Conservation (phyloP, 2,797 vertebrate species). For the Smutsia gigantea region DNA sequence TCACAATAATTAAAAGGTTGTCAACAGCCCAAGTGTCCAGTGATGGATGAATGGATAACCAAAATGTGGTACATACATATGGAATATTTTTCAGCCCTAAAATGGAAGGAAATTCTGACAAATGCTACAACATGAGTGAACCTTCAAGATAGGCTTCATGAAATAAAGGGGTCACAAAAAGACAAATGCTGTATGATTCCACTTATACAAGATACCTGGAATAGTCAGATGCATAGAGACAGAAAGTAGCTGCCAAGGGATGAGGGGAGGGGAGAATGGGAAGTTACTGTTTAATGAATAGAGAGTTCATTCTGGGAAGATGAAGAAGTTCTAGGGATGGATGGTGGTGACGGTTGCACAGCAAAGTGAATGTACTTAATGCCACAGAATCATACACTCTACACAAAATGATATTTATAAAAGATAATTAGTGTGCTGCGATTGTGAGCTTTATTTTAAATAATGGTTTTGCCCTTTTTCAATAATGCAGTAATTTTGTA, state of each 20-base stretch:
- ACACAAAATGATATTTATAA: neutral
- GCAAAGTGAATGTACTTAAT: neutral
- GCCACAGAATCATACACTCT: neutral
- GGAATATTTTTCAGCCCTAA: neutral
- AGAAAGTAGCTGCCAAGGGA: neutral
- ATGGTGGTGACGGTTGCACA: neutral
- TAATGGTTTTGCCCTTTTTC: neutral
- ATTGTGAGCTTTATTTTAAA: neutral
- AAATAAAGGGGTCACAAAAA: neutral
- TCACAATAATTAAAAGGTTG: neutral
- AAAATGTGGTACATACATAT: neutral
- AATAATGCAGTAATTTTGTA: neutral
- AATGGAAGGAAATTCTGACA: neutral
- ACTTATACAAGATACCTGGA: neutral
- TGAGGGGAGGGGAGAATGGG: neutral
- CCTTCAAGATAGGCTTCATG: neutral
- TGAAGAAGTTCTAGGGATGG: neutral
- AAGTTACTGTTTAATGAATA: neutral
- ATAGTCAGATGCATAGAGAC: neutral
- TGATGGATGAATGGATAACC: neutral
- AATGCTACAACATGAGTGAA: neutral
- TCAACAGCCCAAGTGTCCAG: neutral
- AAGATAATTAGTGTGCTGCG: neutral
- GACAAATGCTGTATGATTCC: neutral
- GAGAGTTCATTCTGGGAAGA: neutral